phyloP scores from a whole-genome alignment of 2,113 vertebrate genomes.

The Hippocampus abdominalis region DNA sequence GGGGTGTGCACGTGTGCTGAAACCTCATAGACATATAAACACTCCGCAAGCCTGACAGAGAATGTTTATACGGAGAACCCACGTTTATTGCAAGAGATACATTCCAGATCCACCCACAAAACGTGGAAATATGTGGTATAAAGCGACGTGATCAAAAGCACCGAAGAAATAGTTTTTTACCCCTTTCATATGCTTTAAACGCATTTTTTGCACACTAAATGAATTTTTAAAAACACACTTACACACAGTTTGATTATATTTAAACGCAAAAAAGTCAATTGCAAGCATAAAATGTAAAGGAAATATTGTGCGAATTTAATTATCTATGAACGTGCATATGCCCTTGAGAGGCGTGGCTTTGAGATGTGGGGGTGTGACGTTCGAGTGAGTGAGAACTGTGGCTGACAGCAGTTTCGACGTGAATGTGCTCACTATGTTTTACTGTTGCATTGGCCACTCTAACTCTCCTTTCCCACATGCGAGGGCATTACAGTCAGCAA shows the following conservation, averaged over 20 bases:
- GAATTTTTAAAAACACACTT: not conserved
- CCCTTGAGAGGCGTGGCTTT: not conserved
- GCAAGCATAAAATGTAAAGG: no score
- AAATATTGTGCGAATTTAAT: not conserved
- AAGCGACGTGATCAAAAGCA: not conserved
- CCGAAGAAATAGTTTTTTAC: not conserved
- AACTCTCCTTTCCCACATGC: no score
- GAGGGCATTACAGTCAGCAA: no score
- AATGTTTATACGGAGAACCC: conserved; percentile 10
- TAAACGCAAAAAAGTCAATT: not conserved
- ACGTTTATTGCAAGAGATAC: not conserved
- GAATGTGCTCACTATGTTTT: no score
- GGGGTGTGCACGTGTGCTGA: not conserved
- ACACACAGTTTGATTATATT: not conserved
- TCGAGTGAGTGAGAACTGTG: no score
- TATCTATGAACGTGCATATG: not conserved
- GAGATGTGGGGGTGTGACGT: not conserved
- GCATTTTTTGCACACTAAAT: not conserved
- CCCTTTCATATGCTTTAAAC: no score
- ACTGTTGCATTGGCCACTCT: no score
- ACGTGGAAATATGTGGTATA: not conserved
- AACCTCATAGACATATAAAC: conserved; percentile 14
- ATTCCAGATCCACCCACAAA: not conserved
- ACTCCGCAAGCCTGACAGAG: not conserved
- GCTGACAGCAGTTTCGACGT: no score